phyloP scores from a whole-genome alignment of 2,888 invertebrate species.

The Cantharis rustica region DNA sequence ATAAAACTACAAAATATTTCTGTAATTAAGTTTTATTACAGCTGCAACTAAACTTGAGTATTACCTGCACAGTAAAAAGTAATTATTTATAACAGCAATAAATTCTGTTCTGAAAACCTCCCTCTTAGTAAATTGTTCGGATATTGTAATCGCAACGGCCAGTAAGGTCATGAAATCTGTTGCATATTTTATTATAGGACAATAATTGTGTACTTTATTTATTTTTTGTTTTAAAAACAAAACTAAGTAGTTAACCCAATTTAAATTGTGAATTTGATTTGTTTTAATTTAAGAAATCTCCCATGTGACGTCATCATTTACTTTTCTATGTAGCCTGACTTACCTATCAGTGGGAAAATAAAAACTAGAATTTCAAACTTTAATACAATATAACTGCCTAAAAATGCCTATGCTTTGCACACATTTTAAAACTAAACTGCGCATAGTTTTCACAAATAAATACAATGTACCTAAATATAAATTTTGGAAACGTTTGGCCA shows the following conservation, averaged over 20 bases:
- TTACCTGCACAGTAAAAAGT: neutral
- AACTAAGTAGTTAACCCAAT: neutral
- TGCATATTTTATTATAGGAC: neutral
- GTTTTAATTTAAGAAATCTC: too few species aligned
- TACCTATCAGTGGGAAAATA: too few species aligned
- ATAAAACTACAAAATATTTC: neutral
- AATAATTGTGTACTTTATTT: neutral
- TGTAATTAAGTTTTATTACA: neutral
- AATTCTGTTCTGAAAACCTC: neutral
- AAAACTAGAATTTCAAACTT: too few species aligned
- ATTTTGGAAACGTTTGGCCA: too few species aligned
- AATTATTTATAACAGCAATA: neutral
- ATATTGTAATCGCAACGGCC: neutral
- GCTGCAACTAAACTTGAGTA: neutral
- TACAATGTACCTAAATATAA: too few species aligned
- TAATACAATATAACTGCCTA: too few species aligned
- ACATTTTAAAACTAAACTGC: too few species aligned
- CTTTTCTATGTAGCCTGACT: too few species aligned
- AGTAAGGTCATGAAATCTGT: neutral
- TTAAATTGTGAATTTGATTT: neutral
- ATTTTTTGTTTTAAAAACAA: neutral
- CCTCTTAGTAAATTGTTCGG: neutral
- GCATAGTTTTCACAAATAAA: too few species aligned
- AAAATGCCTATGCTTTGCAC: too few species aligned
- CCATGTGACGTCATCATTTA: too few species aligned